Evolutionary conservation across 2,888 invertebrate species (phyloP).

Genomic region (Parnassius glacialis): DNA sequence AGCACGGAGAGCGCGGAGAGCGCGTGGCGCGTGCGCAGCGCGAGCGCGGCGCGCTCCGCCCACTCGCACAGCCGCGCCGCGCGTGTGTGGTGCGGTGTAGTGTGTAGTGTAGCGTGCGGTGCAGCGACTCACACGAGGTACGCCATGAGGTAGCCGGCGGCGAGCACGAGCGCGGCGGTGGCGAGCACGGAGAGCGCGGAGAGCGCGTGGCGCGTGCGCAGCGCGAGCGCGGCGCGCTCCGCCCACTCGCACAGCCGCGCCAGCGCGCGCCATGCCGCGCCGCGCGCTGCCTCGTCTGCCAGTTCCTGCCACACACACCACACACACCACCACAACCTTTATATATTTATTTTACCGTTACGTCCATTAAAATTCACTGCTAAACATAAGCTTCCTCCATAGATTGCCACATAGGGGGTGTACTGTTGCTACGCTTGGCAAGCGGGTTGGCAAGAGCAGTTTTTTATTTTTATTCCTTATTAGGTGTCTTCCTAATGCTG

Average conservation of each 20-base stretch:
- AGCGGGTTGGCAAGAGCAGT: too few relatives aligned
- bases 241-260: conserved; percentile 84
- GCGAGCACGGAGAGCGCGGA: conserved; percentile 83
- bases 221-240: conserved; percentile 86
- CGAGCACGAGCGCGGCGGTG: conserved; percentile 86
- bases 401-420: too few relatives aligned
- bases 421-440: too few relatives aligned
- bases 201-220: conserved; percentile 88
- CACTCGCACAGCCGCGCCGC: conserved; percentile 82
- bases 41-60: conserved; percentile 86
- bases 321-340: background rate
- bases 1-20: conserved; percentile 83
- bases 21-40: conserved; percentile 88
- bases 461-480: too few relatives aligned
- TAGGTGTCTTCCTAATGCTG: too few relatives aligned
- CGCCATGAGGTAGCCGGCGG: conserved; percentile 89
- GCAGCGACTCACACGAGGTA: conserved; percentile 82
- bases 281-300: conserved; percentile 88
- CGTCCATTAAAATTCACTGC: too few relatives aligned
- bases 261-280: conserved; percentile 85
- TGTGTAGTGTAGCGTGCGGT: conserved; percentile 54
- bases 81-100: conserved; percentile 62
- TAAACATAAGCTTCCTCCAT: too few relatives aligned
- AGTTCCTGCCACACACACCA: conserved; percentile 78
- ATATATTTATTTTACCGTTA: background rate